phyloP scores from a whole-genome alignment of 2,113 vertebrate genomes.

The Callocephalon fimbriatum region DNA sequence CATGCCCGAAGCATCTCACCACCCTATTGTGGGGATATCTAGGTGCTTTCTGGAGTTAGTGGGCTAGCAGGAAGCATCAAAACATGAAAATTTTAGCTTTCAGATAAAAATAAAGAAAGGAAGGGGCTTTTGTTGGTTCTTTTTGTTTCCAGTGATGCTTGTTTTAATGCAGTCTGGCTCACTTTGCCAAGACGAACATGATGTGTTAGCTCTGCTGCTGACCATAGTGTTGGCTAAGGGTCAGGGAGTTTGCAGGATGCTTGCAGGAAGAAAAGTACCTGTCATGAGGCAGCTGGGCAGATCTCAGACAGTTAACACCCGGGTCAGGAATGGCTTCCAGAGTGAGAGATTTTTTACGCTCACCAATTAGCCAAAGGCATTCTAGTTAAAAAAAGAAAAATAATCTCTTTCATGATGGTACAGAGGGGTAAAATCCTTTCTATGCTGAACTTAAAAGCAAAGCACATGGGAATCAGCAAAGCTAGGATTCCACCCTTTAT shows the following conservation, averaged over 20 bases:
- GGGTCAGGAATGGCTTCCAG: neutral
- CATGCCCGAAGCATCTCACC: neutral
- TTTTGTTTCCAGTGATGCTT: neutral
- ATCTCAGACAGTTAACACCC: neutral
- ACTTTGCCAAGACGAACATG: neutral
- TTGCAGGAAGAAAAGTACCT: neutral
- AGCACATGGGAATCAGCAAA: neutral
- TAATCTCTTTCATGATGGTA: neutral
- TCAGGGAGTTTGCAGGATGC: neutral
- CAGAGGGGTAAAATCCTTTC: neutral
- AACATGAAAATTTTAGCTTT: slow-evolving; percentile 3
- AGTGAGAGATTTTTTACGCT: neutral
- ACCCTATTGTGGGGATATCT: neutral
- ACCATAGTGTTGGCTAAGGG: neutral
- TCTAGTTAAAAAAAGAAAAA: neutral
- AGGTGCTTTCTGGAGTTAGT: slow-evolving; percentile 10
- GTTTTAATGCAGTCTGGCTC: neutral
- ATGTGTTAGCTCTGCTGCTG: neutral
- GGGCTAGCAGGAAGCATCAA: neutral
- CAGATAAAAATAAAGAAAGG: neutral
- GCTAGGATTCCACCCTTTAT: neutral
- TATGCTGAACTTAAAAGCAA: neutral
- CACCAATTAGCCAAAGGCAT: neutral
- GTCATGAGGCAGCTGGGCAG: neutral
- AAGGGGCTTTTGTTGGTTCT: neutral